Evolutionary conservation across 2,113 vertebrate genomes (phyloP).

Genomic region (Pandion haliaetus): DNA sequence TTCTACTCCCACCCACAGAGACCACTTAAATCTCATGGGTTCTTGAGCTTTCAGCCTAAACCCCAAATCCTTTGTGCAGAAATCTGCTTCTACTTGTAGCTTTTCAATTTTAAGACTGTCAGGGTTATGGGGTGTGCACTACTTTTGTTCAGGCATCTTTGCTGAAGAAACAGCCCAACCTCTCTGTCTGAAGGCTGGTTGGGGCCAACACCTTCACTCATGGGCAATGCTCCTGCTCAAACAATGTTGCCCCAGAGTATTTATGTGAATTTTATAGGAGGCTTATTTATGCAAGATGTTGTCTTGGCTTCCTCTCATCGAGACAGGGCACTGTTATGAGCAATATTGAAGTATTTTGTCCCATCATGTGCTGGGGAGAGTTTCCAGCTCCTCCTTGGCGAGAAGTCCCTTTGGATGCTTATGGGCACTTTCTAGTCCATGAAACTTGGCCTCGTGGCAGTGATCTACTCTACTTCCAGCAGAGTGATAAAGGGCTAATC

Average conservation of each 20-base stretch:
- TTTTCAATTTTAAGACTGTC: neutral
- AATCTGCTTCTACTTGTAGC: neutral
- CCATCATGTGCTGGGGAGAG: fast-evolving
- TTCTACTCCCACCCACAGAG: neutral
- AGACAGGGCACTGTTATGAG: fast-evolving
- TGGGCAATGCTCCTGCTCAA: fast-evolving
- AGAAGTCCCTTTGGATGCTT: neutral
- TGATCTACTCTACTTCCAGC: neutral
- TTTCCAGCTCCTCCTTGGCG: neutral
- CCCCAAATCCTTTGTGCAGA: neutral
- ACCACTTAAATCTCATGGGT: neutral
- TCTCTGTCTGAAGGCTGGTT: neutral
- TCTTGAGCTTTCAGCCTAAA: neutral
- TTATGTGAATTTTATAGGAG: neutral
- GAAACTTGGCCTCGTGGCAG: neutral
- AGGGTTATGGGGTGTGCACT: fast-evolving
- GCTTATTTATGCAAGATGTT: neutral
- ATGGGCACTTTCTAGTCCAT: neutral
- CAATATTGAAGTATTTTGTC: neutral
- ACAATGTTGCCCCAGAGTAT: fast-evolving
- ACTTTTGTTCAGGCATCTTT: neutral
- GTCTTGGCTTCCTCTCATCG: neutral
- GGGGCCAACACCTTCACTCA: neutral
- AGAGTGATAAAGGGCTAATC: neutral
- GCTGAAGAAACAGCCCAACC: neutral